These are phyloP conservation scores for Sogatella furcifera DNA, from an alignment of 1,140 invertebrate genomes.

Conservation along the genomic window DNA sequence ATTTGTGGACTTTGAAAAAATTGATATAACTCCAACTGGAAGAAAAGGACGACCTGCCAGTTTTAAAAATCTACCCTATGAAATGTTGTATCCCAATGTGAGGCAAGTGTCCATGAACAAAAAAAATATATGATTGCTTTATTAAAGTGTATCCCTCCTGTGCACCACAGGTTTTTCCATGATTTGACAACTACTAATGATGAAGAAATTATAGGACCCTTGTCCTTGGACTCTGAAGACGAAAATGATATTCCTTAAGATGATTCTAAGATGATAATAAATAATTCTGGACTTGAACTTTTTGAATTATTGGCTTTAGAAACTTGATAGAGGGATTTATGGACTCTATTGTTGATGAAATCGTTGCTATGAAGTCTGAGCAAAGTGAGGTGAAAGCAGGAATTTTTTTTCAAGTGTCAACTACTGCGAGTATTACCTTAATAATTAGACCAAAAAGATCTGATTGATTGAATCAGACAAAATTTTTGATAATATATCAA, in stretches of 20 bases:
- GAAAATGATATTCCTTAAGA: background rate
- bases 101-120: background rate
- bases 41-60: background rate
- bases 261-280: too few relatives aligned
- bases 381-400: too few relatives aligned
- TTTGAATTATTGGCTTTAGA: too few relatives aligned
- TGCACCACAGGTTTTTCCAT: background rate
- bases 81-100: background rate
- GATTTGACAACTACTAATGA: background rate
- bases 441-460: too few relatives aligned
- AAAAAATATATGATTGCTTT: background rate
- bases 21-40: background rate
- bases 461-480: too few relatives aligned
- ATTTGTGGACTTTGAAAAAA: background rate
- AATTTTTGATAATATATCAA: too few relatives aligned
- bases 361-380: too few relatives aligned
- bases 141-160: background rate
- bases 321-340: too few relatives aligned
- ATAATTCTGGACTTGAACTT: too few relatives aligned
- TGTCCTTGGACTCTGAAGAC: background rate
- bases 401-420: too few relatives aligned
- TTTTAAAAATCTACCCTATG: background rate
- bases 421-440: too few relatives aligned
- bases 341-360: too few relatives aligned
- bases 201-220: background rate